Evolutionary conservation across 2,797 vertebrate genomes (phyloP), one percentile per base, ranked within the genome.

Genomic region (Petrocephalus sullivani): DNA sequence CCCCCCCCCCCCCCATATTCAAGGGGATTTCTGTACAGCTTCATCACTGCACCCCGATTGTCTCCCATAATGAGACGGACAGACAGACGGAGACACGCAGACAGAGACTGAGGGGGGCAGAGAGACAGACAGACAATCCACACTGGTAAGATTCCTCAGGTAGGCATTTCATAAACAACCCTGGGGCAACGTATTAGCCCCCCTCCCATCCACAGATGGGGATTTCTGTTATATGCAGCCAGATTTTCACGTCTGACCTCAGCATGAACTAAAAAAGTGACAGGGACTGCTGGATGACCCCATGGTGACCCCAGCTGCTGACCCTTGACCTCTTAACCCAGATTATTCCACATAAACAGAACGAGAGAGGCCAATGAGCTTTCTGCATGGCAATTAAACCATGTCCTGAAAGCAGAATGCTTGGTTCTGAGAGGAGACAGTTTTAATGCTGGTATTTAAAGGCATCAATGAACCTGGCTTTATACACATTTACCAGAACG

Each of bases 391-490:
- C 41, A 12, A 19, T 46, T 21, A 56, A 78, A 37, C 8, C 19
- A 46, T 51, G 23, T 83, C 10, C 8, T 1, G 0, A 6, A 53
- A 54, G 54, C 82, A 85, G 33, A 49, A 41, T 49, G 7, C 46
- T 57, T 84, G 51, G 41, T 60, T 51, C 56, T 41, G 9, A 28
- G 81, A 41, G 46, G 61, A 71, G 23, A 75, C n/a, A 16, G 9
- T 51, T 75, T 78, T 78, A 28, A 86, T 71, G 64, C 56, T 78
- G 46, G 54, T 19, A 78, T 78, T 58, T 58, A 88, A 86, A 75
- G 61, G 83, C 58, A 33, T 4, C 16, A 7, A 57, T n/a, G 33
- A 75, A 89, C 64, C 23, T 33, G 64, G 53, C 53, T 56, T 89
- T 51, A 86, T 10, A 88, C n/a, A 83, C 28, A 84, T 23, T 51